Evolutionary conservation across 2,888 invertebrate species (phyloP).

Genomic region (Neria commutata): DNA sequence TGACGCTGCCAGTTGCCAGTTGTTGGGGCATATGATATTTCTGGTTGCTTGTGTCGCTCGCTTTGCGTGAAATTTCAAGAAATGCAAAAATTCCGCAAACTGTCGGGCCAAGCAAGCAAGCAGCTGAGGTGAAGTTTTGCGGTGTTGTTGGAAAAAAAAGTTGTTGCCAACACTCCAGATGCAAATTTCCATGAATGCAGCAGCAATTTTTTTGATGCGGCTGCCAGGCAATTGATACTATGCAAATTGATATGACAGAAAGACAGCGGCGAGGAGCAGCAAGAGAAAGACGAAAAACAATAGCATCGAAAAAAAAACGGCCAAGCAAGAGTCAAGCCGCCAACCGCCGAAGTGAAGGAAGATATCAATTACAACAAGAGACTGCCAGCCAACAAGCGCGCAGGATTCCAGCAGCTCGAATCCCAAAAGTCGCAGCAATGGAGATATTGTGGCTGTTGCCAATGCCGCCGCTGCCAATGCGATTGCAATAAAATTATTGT

Average conservation of each 20-base stretch:
- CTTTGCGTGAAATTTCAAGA: background rate
- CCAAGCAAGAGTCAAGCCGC: background rate
- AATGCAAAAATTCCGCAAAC: background rate
- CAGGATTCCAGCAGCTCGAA: background rate
- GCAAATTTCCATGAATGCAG: constrained; percentile 1
- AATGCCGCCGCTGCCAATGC: background rate
- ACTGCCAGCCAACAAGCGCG: background rate
- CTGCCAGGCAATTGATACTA: background rate
- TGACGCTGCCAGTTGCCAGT: too few species aligned
- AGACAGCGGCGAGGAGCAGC: background rate
- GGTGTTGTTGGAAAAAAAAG: background rate
- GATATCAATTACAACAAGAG: background rate
- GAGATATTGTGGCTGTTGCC: background rate
- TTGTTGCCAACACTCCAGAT: background rate
- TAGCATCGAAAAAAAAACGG: background rate
- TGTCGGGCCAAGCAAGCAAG: background rate
- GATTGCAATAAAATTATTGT: background rate
- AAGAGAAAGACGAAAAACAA: background rate
- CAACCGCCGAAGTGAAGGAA: background rate
- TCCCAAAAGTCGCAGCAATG: background rate
- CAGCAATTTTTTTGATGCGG: constrained; percentile 1
- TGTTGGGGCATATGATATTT: constrained; percentile 1
- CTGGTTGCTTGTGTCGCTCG: constrained; percentile 1
- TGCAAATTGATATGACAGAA: constrained; percentile 1
- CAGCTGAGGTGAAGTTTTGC: background rate